phyloP scores from a whole-genome alignment of 2,888 invertebrate genomes.

The Amphipoea oculea region DNA sequence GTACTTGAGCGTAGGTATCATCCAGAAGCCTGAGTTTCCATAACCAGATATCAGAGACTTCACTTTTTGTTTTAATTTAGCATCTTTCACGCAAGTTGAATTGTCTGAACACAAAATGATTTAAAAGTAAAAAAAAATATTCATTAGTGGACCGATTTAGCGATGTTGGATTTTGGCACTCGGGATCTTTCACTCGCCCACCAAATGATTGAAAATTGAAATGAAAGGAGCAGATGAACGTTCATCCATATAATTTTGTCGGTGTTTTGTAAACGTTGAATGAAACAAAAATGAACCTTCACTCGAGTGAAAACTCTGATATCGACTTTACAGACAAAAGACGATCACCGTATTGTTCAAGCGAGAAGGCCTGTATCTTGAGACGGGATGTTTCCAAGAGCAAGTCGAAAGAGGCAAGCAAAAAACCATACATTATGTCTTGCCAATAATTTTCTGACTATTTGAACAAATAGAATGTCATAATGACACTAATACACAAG shows the following conservation, averaged over 20 bases:
- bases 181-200: not conserved
- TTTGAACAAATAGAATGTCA: constrained; percentile 16
- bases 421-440: not conserved
- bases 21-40: not conserved
- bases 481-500: constrained; percentile 23
- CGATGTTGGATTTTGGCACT: not conserved
- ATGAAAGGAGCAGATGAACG: not conserved
- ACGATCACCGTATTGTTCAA: not conserved
- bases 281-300: not conserved
- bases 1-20: too few relatives aligned
- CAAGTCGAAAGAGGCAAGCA: not conserved
- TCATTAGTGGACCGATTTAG: not conserved
- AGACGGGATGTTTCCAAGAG: not conserved
- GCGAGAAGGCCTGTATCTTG: not conserved
- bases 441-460: constrained; percentile 7
- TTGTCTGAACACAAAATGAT: not conserved
- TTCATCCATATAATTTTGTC: not conserved
- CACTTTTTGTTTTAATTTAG: not conserved
- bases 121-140: not conserved
- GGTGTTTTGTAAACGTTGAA: not conserved
- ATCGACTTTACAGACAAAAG: not conserved
- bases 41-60: not conserved
- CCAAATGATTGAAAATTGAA: not conserved
- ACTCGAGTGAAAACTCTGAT: not conserved
- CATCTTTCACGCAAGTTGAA: not conserved